Conservation (phyloP, 2,888 invertebrate species). For the Oligia fasciuncula region DNA sequence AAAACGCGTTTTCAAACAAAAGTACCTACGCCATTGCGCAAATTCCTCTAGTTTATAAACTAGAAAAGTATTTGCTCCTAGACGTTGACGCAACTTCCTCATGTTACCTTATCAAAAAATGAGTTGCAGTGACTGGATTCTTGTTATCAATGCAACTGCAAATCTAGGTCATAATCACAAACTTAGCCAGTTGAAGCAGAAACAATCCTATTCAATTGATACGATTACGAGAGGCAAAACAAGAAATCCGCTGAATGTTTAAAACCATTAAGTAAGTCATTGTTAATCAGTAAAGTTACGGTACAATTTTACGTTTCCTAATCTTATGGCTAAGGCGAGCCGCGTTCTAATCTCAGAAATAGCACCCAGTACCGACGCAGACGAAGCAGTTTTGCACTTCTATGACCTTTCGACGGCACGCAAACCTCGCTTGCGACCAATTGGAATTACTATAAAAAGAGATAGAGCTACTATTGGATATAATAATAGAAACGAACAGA, state of each 20-base stretch:
- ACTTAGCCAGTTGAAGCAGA: conserved; percentile 1
- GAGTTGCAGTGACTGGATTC: conserved; percentile 4
- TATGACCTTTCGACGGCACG: conserved; percentile 69
- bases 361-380: conserved; percentile 43
- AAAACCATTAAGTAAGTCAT: conserved; percentile 20
- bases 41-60: conserved; percentile 19
- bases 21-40: neutral
- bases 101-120: conserved; percentile 25
- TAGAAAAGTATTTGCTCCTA: conserved; percentile 24
- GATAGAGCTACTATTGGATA: conserved; percentile 25
- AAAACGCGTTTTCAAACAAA: neutral
- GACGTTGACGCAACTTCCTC: conserved; percentile 29
- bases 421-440: conserved; percentile 47
- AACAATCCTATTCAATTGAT: conserved; percentile 15
- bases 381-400: conserved; percentile 59
- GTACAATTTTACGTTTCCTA: conserved; percentile 38
- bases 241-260: conserved; percentile 19
- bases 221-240: conserved; percentile 19
- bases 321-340: conserved; percentile 38
- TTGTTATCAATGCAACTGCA: conserved; percentile 12
- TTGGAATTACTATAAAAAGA: conserved; percentile 54
- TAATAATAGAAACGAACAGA: conserved; percentile 31
- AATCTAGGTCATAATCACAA: conserved; percentile 45
- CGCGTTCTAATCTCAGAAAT: conserved; percentile 59
- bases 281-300: conserved; percentile 33